Percentiles rank a stretch among this genome's conserved stretches.
Evolutionary conservation across 2,888 invertebrate genomes (phyloP).

Genomic region (Mellilla xanthometata): DNA sequence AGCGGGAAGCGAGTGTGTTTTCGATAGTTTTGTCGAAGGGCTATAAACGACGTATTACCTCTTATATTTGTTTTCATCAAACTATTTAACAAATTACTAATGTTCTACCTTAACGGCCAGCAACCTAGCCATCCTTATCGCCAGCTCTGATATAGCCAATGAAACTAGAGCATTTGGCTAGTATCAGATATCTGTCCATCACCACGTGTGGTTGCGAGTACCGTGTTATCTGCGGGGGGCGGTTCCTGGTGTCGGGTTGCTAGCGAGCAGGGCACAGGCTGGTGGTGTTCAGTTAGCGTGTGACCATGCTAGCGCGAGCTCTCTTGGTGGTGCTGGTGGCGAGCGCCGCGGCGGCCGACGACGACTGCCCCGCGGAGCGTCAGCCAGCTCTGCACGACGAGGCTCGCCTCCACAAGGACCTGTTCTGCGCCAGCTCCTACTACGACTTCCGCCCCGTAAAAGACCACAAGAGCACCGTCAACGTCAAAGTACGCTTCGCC

Average conservation of each 20-base stretch:
- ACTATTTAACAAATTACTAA: no score
- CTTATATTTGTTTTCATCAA: no score
- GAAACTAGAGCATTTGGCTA: neutral
- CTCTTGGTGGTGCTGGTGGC: conserved; percentile 29
- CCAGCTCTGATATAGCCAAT: no score
- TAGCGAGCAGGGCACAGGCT: neutral
- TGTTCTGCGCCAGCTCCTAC: conserved; percentile 82
- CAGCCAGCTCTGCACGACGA: conserved; percentile 51
- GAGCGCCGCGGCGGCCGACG: conserved; percentile 17
- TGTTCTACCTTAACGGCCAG: no score
- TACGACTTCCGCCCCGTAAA: conserved; percentile 76
- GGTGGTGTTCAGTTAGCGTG: conserved; percentile 32
- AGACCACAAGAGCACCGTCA: conserved; percentile 72
- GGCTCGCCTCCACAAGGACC: conserved; percentile 69
- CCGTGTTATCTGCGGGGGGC: conserved; percentile 62
- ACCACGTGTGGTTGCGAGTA: conserved; percentile 25
- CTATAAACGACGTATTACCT: no score
- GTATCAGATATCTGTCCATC: conserved; percentile 5
- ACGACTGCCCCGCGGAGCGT: conserved; percentile 49
- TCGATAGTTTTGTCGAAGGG: no score
- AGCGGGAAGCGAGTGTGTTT: no score
- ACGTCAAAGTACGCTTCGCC: conserved; percentile 78
- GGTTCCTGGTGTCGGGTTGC: conserved; percentile 50
- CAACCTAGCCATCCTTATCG: no score
- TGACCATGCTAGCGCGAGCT: conserved; percentile 42